These are phyloP conservation scores for Natrix natrix DNA, from an alignment of 2,797 vertebrate genomes.

Conservation along the genomic window DNA sequence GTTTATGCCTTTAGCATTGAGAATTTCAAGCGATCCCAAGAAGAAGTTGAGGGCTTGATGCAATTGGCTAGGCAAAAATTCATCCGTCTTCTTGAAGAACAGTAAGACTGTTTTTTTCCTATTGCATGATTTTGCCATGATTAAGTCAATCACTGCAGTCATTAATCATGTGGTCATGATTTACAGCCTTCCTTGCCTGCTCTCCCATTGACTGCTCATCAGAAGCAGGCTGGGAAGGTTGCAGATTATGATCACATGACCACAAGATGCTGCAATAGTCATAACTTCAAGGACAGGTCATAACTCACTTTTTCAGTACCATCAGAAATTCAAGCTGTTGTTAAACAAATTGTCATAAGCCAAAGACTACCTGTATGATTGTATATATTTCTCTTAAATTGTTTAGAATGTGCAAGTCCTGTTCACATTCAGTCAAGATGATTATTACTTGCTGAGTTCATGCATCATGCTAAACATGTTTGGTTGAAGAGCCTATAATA, in stretches of 20 bases:
- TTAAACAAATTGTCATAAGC: background rate
- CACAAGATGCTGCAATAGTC: background rate
- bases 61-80: slow-evolving; percentile 95
- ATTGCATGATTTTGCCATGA: background rate
- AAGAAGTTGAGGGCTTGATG: slow-evolving; percentile 94
- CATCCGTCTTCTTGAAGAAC: slow-evolving; percentile 85
- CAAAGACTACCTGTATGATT: background rate
- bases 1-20: slow-evolving; percentile 99
- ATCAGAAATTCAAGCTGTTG: background rate
- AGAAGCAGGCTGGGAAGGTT: background rate
- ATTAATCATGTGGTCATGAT: background rate
- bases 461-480: background rate
- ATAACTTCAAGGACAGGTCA: background rate
- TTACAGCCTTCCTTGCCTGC: background rate
- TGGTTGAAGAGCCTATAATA: background rate
- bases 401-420: background rate
- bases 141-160: background rate
- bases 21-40: slow-evolving; percentile 94
- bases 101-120: slow-evolving; percentile 75
- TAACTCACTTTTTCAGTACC: background rate
- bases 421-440: background rate
- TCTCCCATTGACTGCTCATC: background rate
- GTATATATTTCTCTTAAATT: background rate
- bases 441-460: background rate
- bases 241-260: background rate